Evolutionary conservation across 2,888 invertebrate species (phyloP).

Genomic region (Hydrotaea diabolus): DNA sequence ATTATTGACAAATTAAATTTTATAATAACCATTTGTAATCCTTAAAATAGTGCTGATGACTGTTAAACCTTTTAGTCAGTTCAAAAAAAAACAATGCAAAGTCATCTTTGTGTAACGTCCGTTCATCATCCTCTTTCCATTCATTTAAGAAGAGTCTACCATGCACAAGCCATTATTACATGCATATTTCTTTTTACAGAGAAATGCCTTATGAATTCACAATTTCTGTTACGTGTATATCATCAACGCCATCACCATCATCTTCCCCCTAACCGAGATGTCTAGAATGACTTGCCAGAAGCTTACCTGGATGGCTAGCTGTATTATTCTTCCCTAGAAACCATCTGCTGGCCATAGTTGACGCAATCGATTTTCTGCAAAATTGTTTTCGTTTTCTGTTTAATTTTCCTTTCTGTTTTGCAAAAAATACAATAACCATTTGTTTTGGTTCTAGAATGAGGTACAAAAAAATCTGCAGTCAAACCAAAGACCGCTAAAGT

Average conservation of each 20-base stretch:
- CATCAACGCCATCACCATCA: not conserved
- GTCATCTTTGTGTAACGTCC: not conserved
- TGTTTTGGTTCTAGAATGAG: not conserved
- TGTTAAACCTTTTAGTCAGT: not conserved
- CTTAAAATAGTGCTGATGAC: not conserved
- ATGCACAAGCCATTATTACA: not conserved
- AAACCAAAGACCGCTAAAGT: not conserved
- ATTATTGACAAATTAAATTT: not conserved
- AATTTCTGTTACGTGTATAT: not conserved
- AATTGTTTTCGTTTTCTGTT: constrained; percentile 14
- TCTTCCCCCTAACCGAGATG: not conserved
- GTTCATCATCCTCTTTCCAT: not conserved
- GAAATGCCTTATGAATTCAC: not conserved
- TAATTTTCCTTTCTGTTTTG: not conserved
- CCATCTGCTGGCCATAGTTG: not conserved
- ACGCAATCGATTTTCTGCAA: constrained; percentile 18
- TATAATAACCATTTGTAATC: not conserved
- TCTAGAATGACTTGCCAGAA: constrained; percentile 1
- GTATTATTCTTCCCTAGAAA: not conserved
- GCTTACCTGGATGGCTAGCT: not conserved
- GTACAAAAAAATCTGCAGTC: constrained; percentile 2
- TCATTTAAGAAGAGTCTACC: too few relatives aligned
- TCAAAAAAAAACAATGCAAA: not conserved
- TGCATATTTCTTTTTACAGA: not conserved
- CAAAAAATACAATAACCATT: constrained; percentile 14